These are phyloP conservation scores for Eristalinus sepulchralis DNA, from an alignment of 2,888 invertebrate genomes.

Conservation along the genomic window DNA sequence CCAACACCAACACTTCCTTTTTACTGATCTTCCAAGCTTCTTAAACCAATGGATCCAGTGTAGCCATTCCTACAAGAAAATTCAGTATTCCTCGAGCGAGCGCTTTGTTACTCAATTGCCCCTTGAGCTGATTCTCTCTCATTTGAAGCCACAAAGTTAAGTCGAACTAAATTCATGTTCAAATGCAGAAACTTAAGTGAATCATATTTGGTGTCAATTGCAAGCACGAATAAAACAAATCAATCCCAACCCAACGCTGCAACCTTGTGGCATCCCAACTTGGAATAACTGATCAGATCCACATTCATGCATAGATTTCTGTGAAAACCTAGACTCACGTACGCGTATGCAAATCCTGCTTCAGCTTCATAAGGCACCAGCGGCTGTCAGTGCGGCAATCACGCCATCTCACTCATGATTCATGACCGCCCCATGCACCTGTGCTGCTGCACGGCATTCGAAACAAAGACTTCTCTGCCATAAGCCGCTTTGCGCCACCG, in stretches of 20 bases:
- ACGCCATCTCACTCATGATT: neutral
- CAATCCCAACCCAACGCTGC: neutral
- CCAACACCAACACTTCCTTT: too few species aligned
- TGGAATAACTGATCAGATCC: neutral
- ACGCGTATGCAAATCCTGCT: neutral
- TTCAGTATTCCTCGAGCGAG: too few species aligned
- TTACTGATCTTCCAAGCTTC: too few species aligned
- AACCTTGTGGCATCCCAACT: neutral
- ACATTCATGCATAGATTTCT: neutral
- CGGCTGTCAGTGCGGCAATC: neutral
- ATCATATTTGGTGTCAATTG: too few species aligned
- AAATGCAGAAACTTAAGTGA: neutral
- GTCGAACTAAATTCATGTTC: too few species aligned
- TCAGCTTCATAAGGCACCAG: neutral
- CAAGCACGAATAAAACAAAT: neutral
- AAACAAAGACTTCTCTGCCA: neutral
- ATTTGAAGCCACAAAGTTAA: too few species aligned
- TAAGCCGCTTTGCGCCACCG: neutral
- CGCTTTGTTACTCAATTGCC: too few species aligned
- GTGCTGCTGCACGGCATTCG: neutral
- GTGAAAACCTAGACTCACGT: neutral
- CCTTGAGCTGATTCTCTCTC: too few species aligned
- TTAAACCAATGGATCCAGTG: too few species aligned
- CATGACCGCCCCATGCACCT: neutral
- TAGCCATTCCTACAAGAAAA: too few species aligned